Conservation (phyloP, 2,797 vertebrate genomes). For the Odontamblyopus rebecca region DNA sequence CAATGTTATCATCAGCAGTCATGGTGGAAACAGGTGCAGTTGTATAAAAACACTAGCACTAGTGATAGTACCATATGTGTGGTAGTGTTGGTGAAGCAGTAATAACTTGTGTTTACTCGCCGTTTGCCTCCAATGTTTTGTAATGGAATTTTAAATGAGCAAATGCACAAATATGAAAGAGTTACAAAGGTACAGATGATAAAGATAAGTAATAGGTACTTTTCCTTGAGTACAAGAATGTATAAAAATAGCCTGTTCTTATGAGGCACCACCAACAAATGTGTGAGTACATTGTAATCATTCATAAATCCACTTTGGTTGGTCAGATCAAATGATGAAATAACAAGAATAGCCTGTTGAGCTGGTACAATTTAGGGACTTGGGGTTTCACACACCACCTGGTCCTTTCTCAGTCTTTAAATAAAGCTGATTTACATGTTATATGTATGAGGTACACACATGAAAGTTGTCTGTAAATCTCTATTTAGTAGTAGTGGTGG, state of each 20-base stretch:
- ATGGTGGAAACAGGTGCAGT: not conserved
- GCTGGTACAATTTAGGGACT: constrained; percentile 17
- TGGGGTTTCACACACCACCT: constrained; percentile 34
- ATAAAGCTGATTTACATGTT: constrained; percentile 35
- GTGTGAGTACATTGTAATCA: constrained; percentile 30
- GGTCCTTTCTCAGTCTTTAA: constrained; percentile 29
- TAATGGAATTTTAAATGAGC: not conserved
- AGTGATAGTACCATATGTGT: too few species aligned
- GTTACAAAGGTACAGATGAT: not conserved
- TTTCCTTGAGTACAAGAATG: not conserved
- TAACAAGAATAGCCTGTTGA: constrained; percentile 42
- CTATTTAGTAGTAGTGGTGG: too few species aligned
- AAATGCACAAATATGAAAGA: not conserved
- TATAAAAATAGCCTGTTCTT: constrained; percentile 4
- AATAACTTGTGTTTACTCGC: too few species aligned
- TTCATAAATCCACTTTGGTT: constrained; percentile 31
- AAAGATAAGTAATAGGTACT: not conserved
- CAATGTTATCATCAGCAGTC: not conserved
- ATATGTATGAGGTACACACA: constrained; percentile 16
- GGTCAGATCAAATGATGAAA: constrained; percentile 44
- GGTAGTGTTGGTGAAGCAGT: too few species aligned
- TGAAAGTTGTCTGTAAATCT: too few species aligned
- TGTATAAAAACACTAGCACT: not conserved
- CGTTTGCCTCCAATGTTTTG: not conserved
- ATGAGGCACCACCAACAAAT: constrained; percentile 20